These are phyloP conservation scores for Thereva unica DNA, from an alignment of 2,888 invertebrate species.

Conservation along the genomic window DNA sequence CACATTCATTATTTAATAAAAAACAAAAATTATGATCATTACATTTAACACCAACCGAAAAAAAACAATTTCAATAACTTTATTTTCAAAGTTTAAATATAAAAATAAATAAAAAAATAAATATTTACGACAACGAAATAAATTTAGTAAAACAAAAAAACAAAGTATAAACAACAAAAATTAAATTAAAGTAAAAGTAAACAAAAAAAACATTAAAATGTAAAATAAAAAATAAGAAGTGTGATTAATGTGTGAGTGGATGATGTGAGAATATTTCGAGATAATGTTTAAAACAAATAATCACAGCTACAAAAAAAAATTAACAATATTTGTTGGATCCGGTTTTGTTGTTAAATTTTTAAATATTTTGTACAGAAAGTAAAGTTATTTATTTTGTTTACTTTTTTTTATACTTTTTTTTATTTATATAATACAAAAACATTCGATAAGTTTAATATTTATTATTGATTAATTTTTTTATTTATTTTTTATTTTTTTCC, in stretches of 20 bases:
- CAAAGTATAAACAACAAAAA: background rate
- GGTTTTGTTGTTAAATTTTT: background rate
- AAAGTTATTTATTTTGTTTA: no score
- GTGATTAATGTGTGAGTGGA: background rate
- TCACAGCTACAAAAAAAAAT: constrained; percentile 1
- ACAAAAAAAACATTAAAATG: constrained; percentile 7
- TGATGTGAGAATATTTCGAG: background rate
- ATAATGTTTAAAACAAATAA: constrained; percentile 10
- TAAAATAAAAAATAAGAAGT: constrained; percentile 10
- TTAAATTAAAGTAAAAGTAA: constrained; percentile 9
- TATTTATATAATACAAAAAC: no score
- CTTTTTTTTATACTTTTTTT: no score
- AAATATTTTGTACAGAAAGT: no score
- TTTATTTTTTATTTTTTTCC: no score
- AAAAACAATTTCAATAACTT: constrained; percentile 7
- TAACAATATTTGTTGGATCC: background rate
- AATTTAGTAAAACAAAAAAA: constrained; percentile 2
- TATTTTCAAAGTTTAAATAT: constrained; percentile 24
- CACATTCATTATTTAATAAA: no score
- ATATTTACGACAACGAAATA: constrained; percentile 18
- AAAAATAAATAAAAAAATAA: constrained; percentile 4
- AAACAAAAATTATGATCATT: no score
- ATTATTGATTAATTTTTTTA: no score
- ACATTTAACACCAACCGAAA: background rate
- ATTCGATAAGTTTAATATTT: no score